These are phyloP conservation scores for Clarias batrachus DNA, from an alignment of 2,113 vertebrate species.

Conservation along the genomic window DNA sequence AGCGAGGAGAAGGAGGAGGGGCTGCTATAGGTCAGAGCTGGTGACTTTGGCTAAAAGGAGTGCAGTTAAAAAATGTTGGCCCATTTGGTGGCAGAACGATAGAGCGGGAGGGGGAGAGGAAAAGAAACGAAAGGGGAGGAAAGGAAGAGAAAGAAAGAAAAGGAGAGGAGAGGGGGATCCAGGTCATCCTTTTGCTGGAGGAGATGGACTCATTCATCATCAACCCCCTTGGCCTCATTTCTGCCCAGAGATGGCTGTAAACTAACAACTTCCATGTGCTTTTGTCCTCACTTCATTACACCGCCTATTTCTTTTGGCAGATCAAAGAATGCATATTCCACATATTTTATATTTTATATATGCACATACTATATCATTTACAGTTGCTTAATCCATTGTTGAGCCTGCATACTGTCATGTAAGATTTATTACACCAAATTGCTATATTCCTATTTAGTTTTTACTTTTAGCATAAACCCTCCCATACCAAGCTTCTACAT, in stretches of 20 bases:
- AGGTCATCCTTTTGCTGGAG: slow-evolving; percentile 92
- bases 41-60: slow-evolving; percentile 65
- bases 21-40: slow-evolving; percentile 70
- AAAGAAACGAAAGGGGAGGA: slow-evolving; percentile 54
- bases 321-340: slow-evolving; percentile 36
- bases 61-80: slow-evolving; percentile 92
- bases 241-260: slow-evolving; percentile 83
- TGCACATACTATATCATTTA: slow-evolving; percentile 26
- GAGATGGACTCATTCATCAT: slow-evolving; percentile 89
- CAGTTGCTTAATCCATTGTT: slow-evolving; percentile 24
- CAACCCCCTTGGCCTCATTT: slow-evolving; percentile 89
- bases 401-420: slow-evolving; percentile 24
- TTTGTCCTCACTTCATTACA: slow-evolving; percentile 70
- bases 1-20: slow-evolving; percentile 76
- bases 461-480: slow-evolving; percentile 5
- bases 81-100: slow-evolving; percentile 80
- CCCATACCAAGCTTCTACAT: not conserved
- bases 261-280: slow-evolving; percentile 83
- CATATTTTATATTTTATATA: slow-evolving; percentile 33
- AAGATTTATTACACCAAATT: slow-evolving; percentile 29
- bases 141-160: slow-evolving; percentile 65
- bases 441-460: slow-evolving; percentile 6
- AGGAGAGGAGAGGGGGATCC: slow-evolving; percentile 80
- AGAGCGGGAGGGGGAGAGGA: slow-evolving; percentile 67
- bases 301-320: slow-evolving; percentile 44